Percentiles rank a stretch among this genome's conserved stretches.
phyloP scores from a whole-genome alignment of 1,140 invertebrate genomes.

The Rhagoletis pomonella region DNA sequence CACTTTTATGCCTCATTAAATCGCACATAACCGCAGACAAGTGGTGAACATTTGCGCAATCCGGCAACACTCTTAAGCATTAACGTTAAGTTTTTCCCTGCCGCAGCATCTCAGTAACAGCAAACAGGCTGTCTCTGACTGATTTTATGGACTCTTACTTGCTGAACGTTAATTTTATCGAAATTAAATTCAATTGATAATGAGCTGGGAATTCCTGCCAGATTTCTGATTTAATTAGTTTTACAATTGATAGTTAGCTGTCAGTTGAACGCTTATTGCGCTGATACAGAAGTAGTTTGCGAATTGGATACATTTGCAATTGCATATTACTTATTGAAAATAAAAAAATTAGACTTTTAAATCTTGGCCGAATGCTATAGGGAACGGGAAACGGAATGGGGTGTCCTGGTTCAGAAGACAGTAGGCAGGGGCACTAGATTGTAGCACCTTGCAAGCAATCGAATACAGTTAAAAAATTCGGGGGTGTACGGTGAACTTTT shows the following conservation, averaged over 20 bases:
- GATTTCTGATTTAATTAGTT: conserved; percentile 1
- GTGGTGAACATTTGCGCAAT: conserved; percentile 10
- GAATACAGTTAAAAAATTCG: too few relatives aligned
- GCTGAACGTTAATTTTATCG: neutral
- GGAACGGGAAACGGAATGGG: too few relatives aligned
- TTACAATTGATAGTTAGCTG: neutral
- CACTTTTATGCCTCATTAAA: conserved; percentile 50
- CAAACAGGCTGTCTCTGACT: neutral
- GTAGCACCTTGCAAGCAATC: too few relatives aligned
- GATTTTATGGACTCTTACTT: conserved; percentile 21
- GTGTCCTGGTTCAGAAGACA: too few relatives aligned
- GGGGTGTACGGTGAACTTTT: too few relatives aligned
- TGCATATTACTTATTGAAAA: too few relatives aligned
- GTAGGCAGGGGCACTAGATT: too few relatives aligned
- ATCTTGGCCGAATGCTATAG: too few relatives aligned
- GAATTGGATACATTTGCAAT: too few relatives aligned
- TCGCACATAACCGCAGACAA: conserved; percentile 13
- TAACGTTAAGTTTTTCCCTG: too few relatives aligned
- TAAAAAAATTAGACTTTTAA: too few relatives aligned
- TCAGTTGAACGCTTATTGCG: neutral
- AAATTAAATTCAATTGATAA: conserved; percentile 27
- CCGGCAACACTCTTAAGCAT: neutral
- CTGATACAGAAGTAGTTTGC: neutral
- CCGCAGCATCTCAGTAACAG: too few relatives aligned
- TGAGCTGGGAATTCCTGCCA: neutral